These are phyloP conservation scores for Podiceps cristatus DNA, from an alignment of 2,113 vertebrate species.

Conservation along the genomic window DNA sequence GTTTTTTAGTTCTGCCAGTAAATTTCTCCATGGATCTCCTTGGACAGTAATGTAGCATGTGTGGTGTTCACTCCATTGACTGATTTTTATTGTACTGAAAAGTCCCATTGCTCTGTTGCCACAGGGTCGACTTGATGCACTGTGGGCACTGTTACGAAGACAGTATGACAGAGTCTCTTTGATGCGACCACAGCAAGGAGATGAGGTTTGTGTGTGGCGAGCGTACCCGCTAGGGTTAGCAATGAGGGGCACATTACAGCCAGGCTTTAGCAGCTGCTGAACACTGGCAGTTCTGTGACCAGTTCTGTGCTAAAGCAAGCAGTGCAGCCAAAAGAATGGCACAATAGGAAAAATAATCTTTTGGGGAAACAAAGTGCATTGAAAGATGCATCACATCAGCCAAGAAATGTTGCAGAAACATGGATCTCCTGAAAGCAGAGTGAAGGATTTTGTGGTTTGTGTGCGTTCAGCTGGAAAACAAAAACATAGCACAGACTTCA, in stretches of 20 bases:
- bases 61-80: rapidly evolving
- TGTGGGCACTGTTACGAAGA: slow-evolving; percentile 89
- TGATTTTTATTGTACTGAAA: background rate
- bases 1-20: rapidly evolving
- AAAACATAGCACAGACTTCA: background rate
- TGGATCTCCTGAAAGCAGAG: rapidly evolving
- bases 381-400: background rate
- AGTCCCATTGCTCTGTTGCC: background rate
- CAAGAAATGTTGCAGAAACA: rapidly evolving
- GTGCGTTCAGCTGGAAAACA: background rate
- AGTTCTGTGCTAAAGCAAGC: background rate
- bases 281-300: background rate
- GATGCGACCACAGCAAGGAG: slow-evolving; percentile 91
- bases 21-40: rapidly evolving
- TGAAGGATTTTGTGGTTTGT: background rate
- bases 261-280: background rate
- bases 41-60: rapidly evolving
- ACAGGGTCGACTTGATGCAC: slow-evolving; percentile 91
- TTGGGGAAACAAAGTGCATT: rapidly evolving
- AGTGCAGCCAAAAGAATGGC: background rate
- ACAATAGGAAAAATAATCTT: rapidly evolving
- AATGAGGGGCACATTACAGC: background rate
- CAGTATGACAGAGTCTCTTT: slow-evolving; percentile 95
- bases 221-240: rapidly evolving
- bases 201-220: slow-evolving; percentile 82